Base-by-base conservation (phyloP, 2,888 invertebrate species). In the Notodonta dromedarius region DNA sequence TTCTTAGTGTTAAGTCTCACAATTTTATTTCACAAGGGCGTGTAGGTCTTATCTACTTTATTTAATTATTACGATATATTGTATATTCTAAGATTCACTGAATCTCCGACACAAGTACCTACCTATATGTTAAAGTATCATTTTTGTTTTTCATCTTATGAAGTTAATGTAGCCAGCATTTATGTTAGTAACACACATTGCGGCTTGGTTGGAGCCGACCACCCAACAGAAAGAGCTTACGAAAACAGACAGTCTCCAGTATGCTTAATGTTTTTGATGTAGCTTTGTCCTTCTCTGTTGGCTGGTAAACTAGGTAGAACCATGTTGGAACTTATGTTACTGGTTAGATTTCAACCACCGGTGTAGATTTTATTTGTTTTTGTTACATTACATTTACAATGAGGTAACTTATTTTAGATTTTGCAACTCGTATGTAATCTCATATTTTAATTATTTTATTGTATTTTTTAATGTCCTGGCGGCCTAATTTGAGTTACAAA, bases 351-450 rank as follows among this genome's bases (percentile, higher is more conserved):
- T 55, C 58, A 13, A 69, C 67, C 69, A 73, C 61, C 51, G 48
- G 51, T 62, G 59, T 63, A 54, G 58, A 52, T 63, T 67, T 58
- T 63, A 39, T 54, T 61, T 57, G 8, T 46, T 64, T 66, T 65
- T 57, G 32, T 55, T 58, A 51, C 54, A 55, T 57, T 60, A 57
- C 51, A 58, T 53, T 57, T 60, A 57, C 51, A 58, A 55, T 58
- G 61, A 64, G 54, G 57, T 70, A 63, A 61, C 53, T 46, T 57
- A 48, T 55, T 63, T 64, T 60, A 69, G 59, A 63, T 68, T 65
- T 63, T 67, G 61, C 57, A 68, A 77, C 70, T 71, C 61, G 71
- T 76, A 71, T 83, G 86, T 89, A 90, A 89, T 90, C 89, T 91
- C 90, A 89, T 86, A 81, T 83, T 84, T 77, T 80, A 77, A 77